Percentiles rank a stretch among this genome's conserved stretches.
Conservation (phyloP, 1,140 invertebrate genomes). For the Sarcophaga bullata region DNA sequence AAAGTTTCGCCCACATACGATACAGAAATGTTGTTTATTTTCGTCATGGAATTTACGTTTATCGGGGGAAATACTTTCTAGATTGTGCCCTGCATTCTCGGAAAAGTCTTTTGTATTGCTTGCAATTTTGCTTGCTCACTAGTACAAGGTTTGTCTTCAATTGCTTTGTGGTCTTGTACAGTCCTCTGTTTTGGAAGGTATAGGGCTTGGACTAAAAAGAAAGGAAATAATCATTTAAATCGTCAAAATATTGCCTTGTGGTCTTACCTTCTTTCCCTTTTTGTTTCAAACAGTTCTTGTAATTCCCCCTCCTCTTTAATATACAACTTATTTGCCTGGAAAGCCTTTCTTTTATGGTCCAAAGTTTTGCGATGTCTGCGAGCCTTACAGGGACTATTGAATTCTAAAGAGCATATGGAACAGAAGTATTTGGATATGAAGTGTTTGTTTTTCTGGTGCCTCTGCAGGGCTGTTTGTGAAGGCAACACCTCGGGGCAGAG, state of each 20-base stretch:
- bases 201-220: not conserved
- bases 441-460: constrained; percentile 71
- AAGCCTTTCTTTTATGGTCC: constrained; percentile 66
- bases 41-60: constrained; percentile 76
- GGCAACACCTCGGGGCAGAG: constrained; percentile 70
- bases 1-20: constrained; percentile 75
- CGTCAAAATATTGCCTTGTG: not conserved
- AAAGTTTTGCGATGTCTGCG: constrained; percentile 74
- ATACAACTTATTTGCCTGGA: not conserved
- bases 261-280: not conserved
- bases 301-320: not conserved
- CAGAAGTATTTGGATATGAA: constrained; percentile 74
- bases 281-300: not conserved
- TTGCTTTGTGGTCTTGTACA: not conserved
- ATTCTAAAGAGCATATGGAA: constrained; percentile 73
- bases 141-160: not conserved
- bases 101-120: not conserved
- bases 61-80: constrained; percentile 67
- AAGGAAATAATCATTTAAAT: not conserved
- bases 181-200: not conserved
- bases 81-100: not conserved
- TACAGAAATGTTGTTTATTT: constrained; percentile 70
- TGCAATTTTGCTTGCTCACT: constrained; percentile 5
- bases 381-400: constrained; percentile 71
- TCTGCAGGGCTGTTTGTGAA: constrained; percentile 73